Conservation (phyloP, 2,113 vertebrate genomes). For the Megaleporinus macrocephalus region DNA sequence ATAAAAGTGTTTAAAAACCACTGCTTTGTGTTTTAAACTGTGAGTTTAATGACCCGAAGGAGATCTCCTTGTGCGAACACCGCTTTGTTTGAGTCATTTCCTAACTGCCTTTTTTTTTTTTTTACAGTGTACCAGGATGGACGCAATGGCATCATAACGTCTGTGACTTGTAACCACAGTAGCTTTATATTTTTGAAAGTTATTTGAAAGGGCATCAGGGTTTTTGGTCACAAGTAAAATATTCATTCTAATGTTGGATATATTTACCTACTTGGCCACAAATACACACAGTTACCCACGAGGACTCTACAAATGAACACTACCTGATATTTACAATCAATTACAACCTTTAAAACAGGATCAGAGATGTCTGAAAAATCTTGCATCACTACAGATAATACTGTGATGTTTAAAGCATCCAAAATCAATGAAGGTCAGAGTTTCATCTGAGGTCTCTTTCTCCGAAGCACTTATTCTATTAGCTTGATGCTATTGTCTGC, state of each 20-base stretch:
- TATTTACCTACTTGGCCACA: background rate
- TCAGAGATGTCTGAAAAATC: constrained; percentile 2
- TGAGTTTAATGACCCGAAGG: background rate
- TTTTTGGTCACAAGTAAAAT: background rate
- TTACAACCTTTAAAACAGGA: constrained; percentile 31
- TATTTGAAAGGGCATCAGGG: background rate
- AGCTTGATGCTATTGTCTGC: constrained; percentile 30
- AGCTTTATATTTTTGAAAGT: background rate
- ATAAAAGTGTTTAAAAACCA: constrained; percentile 15
- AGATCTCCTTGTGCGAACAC: background rate
- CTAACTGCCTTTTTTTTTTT: background rate
- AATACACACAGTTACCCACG: background rate
- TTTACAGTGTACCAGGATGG: background rate
- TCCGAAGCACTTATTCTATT: constrained; percentile 47
- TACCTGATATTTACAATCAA: constrained; percentile 36
- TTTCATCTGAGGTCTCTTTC: constrained; percentile 2
- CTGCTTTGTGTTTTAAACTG: background rate
- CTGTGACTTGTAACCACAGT: background rate
- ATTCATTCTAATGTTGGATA: too few relatives aligned
- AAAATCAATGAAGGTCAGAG: constrained; percentile 53
- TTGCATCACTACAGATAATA: constrained; percentile 3
- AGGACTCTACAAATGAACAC: background rate
- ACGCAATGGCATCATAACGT: background rate
- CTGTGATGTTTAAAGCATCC: constrained; percentile 2
- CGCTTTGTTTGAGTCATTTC: background rate